A percentile compares a stretch with the other conserved stretches of the same genome.
Evolutionary conservation across 2,113 vertebrate species (phyloP).

Genomic region (Pica pica): DNA sequence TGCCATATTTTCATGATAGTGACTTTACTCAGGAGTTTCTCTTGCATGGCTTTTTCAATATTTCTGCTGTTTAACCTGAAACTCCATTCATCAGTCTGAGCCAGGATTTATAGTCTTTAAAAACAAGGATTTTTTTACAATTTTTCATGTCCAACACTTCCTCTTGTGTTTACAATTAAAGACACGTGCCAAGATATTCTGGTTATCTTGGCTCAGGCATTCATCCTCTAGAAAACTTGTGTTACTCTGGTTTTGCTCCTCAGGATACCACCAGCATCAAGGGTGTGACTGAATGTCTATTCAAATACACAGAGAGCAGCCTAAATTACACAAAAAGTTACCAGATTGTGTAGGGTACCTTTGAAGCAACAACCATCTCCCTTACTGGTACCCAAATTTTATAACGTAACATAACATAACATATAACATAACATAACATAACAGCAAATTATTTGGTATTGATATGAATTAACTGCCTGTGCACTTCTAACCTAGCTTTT

Average conservation of each 20-base stretch:
- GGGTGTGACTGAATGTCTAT: not conserved
- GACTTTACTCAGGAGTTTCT: not conserved
- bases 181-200: not conserved
- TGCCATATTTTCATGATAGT: not conserved
- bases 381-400: not conserved
- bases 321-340: not conserved
- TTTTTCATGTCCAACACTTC: not conserved
- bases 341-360: not conserved
- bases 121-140: not conserved
- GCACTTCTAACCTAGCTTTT: not conserved
- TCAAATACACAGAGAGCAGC: not conserved
- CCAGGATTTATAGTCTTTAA: not conserved
- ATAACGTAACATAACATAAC: not conserved
- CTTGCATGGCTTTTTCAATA: not conserved
- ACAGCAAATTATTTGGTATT: not conserved
- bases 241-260: not conserved
- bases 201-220: accelerated
- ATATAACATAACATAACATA: not conserved
- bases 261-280: not conserved
- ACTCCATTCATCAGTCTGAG: not conserved
- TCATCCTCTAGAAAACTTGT: not conserved
- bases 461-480: not conserved
- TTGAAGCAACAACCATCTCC: not conserved
- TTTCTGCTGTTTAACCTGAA: not conserved
- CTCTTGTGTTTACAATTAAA: not conserved